Base-by-base conservation (phyloP, 2,888 invertebrate species). In the Drosophila kokeensis region DNA sequence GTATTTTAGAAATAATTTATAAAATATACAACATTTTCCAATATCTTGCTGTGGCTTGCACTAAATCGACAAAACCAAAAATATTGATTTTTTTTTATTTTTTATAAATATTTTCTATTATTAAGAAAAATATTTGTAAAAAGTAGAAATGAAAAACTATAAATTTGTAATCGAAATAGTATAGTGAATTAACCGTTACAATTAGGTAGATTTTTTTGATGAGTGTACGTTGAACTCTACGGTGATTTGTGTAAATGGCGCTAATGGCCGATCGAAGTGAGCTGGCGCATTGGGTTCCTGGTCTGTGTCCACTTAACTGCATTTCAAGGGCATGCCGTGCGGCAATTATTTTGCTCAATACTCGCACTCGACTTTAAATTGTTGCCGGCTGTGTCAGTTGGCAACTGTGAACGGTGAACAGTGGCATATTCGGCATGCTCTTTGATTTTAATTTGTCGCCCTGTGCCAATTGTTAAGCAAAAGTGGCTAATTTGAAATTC, bases 401-500 rank as follows among this genome's bases (percentile, higher is more conserved):
- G 45, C 45, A 27, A 45, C 45, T 24, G 45, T 45, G 45, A 15
- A 24, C 13, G 45, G n/a, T n/a, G 40, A 42, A n/a, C 21, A 21
- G 45, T 45, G 42, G 45, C 21, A 45, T 45, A 45, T 45, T 45
- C 15, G 24, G 45, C 8, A 45, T 45, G 45, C 49, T 40, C 58
- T 68, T 65, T 73, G 73, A 70, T 90, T 90, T 90, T 85, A 90
- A 90, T 85, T 90, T 83, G 89, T 68, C 76, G 81, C 77, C 66
- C 83, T 68, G 70, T 80, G 81, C 66, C 90, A 88, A 81, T 87
- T 90, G 90, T 90, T 81, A 73, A 87, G 89, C 76, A 89, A 79
- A 90, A 87, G 89, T 87, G 90, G 87, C 87, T 87, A 90, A 90
- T 87, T 87, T 87, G 84, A 90, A 89, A 87, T 87, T 87, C 87